These are phyloP conservation scores for Gambusia affinis DNA, from an alignment of 2,113 vertebrate species.

Conservation along the genomic window DNA sequence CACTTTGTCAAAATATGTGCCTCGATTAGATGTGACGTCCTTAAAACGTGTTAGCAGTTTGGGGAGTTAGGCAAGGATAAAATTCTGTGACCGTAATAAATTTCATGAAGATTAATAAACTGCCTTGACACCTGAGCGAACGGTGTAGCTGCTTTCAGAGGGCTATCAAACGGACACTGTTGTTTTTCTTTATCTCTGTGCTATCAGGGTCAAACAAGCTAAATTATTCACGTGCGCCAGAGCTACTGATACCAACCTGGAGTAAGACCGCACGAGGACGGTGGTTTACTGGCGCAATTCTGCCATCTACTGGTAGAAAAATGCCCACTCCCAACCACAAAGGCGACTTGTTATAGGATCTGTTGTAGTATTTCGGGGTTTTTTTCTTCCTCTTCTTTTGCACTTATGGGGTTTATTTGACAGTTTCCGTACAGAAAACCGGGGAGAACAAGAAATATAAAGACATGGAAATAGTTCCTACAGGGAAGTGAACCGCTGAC, in stretches of 20 bases:
- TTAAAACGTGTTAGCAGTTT: neutral
- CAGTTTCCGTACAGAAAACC: neutral
- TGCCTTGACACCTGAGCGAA: neutral
- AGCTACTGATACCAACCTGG: neutral
- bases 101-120: neutral
- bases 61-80: neutral
- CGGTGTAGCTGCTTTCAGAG: no score
- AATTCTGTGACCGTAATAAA: neutral
- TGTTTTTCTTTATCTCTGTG: slow-evolving; percentile 42
- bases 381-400: neutral
- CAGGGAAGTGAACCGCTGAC: neutral
- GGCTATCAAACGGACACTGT: neutral
- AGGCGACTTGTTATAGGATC: no score
- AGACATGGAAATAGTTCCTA: neutral
- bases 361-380: no score
- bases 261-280: no score
- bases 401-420: neutral
- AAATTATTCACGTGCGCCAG: slow-evolving; percentile 53
- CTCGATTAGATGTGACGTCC: neutral
- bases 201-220: slow-evolving; percentile 43
- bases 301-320: slow-evolving; percentile 54
- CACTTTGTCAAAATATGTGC: neutral
- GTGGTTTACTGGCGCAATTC: neutral
- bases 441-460: neutral
- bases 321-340: neutral